A percentile compares a stretch with the other conserved stretches of the same genome.
Conservation (phyloP, 2,113 vertebrate genomes). For the Thamnophis sirtalis region DNA sequence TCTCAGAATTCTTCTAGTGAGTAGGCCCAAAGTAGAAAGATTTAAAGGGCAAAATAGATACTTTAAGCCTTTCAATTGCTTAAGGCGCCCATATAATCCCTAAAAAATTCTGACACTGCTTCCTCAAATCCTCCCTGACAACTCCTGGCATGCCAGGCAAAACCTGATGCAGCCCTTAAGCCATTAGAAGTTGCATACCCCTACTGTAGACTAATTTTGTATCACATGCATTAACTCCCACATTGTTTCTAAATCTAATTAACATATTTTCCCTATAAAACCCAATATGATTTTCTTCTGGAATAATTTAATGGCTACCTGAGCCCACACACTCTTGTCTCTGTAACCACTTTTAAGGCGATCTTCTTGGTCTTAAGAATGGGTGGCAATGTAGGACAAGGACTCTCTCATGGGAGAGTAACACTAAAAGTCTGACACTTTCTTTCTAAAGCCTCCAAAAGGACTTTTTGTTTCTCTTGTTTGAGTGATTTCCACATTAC, state of each 20-base stretch:
- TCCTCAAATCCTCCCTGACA: neutral
- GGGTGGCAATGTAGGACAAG: no score
- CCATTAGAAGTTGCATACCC: neutral
- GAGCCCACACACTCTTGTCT: no score
- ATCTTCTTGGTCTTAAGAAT: neutral
- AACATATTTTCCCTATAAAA: neutral
- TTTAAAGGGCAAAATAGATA: neutral
- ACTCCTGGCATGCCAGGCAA: neutral
- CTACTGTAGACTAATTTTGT: neutral
- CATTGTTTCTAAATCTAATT: neutral
- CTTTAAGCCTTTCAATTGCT: neutral
- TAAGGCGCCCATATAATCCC: neutral
- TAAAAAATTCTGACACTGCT: neutral
- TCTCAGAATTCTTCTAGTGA: neutral
- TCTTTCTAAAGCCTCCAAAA: neutral
- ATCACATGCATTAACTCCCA: neutral
- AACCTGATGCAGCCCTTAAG: neutral
- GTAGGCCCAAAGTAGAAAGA: neutral
- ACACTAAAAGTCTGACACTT: neutral
- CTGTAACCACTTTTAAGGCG: neutral
- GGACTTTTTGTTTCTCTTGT: neutral
- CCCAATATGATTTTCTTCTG: neutral
- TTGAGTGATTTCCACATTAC: neutral
- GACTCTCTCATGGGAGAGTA: neutral
- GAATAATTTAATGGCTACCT: neutral